A percentile compares a stretch with the other conserved stretches of the same genome.
Evolutionary conservation across 2,888 invertebrate species (phyloP).

Genomic region (Amphipyra berbera): DNA sequence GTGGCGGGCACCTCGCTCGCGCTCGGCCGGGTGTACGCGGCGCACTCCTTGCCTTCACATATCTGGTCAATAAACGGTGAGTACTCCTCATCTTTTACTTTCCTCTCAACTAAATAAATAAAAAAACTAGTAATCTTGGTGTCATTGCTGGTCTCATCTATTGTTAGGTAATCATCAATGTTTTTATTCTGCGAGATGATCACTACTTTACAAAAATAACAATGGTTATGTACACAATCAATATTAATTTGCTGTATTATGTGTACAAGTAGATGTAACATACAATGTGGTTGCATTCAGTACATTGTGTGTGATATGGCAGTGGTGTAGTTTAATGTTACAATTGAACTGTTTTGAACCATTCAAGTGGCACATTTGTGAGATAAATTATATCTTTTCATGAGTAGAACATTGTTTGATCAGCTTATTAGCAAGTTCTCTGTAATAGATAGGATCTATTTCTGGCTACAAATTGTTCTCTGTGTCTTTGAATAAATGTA

Average conservation of each 20-base stretch:
- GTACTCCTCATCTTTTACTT: conserved; percentile 62
- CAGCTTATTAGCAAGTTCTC: conserved; percentile 38
- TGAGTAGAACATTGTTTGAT: conserved; percentile 41
- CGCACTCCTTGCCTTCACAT: conserved; percentile 97
- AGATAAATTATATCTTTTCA: conserved; percentile 41
- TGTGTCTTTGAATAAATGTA: background rate
- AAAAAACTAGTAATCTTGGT: conserved; percentile 2
- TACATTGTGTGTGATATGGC: conserved; percentile 16
- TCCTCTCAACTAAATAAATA: too few relatives aligned
- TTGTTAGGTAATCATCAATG: conserved; percentile 34
- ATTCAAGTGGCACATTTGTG: conserved; percentile 22
- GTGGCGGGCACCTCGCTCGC: conserved; percentile 87
- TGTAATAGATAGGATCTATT: conserved; percentile 48
- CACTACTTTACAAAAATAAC: conserved; percentile 14
- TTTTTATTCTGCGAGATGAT: conserved; percentile 23
- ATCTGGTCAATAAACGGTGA: conserved; percentile 97
- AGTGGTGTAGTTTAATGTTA: conserved; percentile 6
- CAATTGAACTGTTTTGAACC: conserved; percentile 28
- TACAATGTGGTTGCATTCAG: conserved; percentile 5
- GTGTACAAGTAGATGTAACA: conserved; percentile 6
- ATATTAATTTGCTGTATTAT: conserved; percentile 11
- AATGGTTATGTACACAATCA: conserved; percentile 5
- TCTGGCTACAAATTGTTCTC: conserved; percentile 23
- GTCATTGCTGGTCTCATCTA: conserved; percentile 20
- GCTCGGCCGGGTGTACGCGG: conserved; percentile 95